Evolutionary conservation across 92 coral and sea anemone genomes (phyloP).

Genomic region (Pocillopora grandis): DNA sequence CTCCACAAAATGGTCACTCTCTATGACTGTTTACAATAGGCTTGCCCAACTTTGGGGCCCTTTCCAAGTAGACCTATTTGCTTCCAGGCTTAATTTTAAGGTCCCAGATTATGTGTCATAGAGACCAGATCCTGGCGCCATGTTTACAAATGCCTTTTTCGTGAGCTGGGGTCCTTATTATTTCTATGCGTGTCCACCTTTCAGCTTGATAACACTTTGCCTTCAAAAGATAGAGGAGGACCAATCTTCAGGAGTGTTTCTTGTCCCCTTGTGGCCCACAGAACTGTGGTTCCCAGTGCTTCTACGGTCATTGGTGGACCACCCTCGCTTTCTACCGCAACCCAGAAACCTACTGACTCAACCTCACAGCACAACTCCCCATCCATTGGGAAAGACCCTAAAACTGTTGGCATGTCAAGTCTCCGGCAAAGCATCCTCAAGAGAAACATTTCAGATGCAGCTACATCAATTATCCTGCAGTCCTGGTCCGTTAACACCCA

Average conservation of each 20-base stretch:
- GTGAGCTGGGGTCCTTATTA: no score
- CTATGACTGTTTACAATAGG: conserved; percentile 15
- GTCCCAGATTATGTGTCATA: conserved; percentile 51
- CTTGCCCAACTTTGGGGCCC: conserved; percentile 41
- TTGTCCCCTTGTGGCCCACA: conserved; percentile 53
- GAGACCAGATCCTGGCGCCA: conserved; percentile 15
- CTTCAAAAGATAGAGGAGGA: conserved; percentile 43
- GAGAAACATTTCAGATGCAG: conserved; percentile 40
- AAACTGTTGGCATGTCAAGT: conserved; percentile 48
- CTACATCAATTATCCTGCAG: conserved; percentile 44
- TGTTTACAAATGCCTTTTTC: neutral
- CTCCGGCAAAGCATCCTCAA: conserved; percentile 50
- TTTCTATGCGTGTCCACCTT: conserved; percentile 42
- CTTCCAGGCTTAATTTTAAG: conserved; percentile 43
- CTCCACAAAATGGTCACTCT: conserved; percentile 24
- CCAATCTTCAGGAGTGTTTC: conserved; percentile 38
- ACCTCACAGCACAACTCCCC: conserved; percentile 33
- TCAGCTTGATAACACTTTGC: conserved; percentile 29
- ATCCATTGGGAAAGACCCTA: conserved; percentile 43
- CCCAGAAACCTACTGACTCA: conserved; percentile 29
- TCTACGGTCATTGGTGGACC: conserved; percentile 15
- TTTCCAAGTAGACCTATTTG: conserved; percentile 49
- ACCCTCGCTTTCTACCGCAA: conserved; percentile 26
- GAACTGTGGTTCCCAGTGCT: conserved; percentile 30
- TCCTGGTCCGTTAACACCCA: conserved; percentile 49